Conservation (phyloP, 2,888 invertebrate species). For the Linnaemya tessellans region DNA sequence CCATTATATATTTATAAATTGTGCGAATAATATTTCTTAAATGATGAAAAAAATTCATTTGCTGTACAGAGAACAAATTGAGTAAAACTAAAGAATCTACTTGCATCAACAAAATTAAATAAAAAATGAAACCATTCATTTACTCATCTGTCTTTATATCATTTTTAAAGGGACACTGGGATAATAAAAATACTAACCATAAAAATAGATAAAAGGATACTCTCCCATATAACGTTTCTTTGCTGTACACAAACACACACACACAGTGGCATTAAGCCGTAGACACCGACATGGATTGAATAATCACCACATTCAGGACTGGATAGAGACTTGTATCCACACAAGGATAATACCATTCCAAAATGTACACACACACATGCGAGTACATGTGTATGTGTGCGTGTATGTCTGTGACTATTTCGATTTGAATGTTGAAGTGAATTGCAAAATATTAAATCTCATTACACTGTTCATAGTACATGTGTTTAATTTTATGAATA, state of each 20-base stretch:
- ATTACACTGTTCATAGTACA: background rate
- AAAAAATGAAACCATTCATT: constrained; percentile 13
- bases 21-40: no score
- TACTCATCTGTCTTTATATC: background rate
- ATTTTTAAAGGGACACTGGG: constrained; percentile 4
- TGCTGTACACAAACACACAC: background rate
- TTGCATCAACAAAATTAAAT: no score
- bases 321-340: background rate
- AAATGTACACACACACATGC: no score
- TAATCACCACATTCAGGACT: constrained; percentile 16
- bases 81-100: no score
- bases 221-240: background rate
- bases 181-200: constrained; percentile 55
- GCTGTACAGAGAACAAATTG: no score
- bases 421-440: constrained; percentile 18
- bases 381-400: background rate
- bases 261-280: background rate
- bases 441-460: constrained; percentile 46
- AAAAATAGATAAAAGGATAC: constrained; percentile 42
- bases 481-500: constrained; percentile 34
- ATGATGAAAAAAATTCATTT: no score
- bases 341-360: constrained; percentile 26
- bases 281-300: constrained; percentile 23
- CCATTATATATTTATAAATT: no score
- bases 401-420: background rate